Evolutionary conservation across 2,797 vertebrate genomes (phyloP), one percentile per base, ranked within the genome.

Genomic region (Micromesistius poutassou): DNA sequence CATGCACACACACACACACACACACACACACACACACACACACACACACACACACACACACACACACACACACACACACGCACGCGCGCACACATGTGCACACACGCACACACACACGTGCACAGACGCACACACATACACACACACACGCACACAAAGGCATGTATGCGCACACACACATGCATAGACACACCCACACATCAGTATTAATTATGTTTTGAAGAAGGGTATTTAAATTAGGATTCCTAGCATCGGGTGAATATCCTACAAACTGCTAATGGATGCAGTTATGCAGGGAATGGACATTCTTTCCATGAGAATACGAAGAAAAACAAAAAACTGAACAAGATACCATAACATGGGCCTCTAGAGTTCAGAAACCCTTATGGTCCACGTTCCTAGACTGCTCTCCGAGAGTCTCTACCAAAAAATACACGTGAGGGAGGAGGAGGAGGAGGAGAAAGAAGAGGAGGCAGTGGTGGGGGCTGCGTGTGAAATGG

Each of bases 261-360:
- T 86, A 83, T 90, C 86, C 90, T 90, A 89, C 80, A 86, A 84
- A 87, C 79, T 85, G 81, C 78, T 83, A 83, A 87, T 87, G 81
- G 87, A 85, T 86, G 75, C 74, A 78, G 77, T 31, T 71, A 4
- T n/a, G 55, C 55, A 4, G 55, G 8, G 55, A 9, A 62, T 25
- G 22, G 8, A 3, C 7, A 62, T 25, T n/a, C 55, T 62, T 9
- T 62, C 6, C 55, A 62, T 22, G 55, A 22, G 30, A 71, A 30
- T 71, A 71, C 3, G 30, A 12, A 30, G 3, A 1, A 71, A 0
- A 14, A 72, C 1, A 55, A 4, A 46, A 76, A 79, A 75, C n/a
- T n/a, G 62, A 25, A 70, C 8, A 13, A 31, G 13, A 74, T 55
- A 74, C 12, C 0, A 73, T 62, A 75, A 78, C 42, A 70, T 50